Base-by-base conservation (phyloP, 2,113 vertebrate species). In the Clinocottus analis region DNA sequence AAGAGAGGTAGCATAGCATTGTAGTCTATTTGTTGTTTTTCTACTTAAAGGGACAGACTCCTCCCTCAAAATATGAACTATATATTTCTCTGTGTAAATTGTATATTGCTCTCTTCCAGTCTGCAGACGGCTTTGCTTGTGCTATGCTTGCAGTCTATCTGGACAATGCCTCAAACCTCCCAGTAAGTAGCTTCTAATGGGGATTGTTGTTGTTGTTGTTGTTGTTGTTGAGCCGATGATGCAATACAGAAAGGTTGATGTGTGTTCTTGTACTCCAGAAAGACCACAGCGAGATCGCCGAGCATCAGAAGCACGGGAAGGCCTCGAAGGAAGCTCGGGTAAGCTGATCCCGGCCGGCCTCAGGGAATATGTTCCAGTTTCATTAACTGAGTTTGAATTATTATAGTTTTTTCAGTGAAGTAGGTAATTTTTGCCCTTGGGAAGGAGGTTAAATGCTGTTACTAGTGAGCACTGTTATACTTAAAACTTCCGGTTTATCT, bases 61-160 rank as follows among this genome's bases (percentile, higher is more conserved):
- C 27, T 6, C n/a, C 27, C 14, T 9, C n/a, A 53, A 53, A 53
- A 53, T 10, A 11, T 1, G 23, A n/a, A n/a, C 12, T 2, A 12
- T 3, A 23, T 49, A 49, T 49, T 49, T 49, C 47, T 14, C 45
- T 2, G 45, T 60, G 1, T 69, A 13, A 45, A 12, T 51, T 0
- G 3, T 19, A 31, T 71, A 2, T 51, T 19, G 4, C 17, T 77
- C 11, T 17, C 61, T 60, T 90, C 12, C 83, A 99, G 98, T 93
- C 95, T 31, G 56, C 72, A 9, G 85, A 91, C 2, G 94, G 95
- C 56, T 80, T 93, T 17, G 94, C 97, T 43, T 96, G 96, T 75
- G 98, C 97, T 41, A 95, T 99, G 95, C 94, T 99, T 0, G 78
- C 97, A 4, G 95, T 99, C 55, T 99, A 98, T 92, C 92, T 99